Evolutionary conservation across 2,888 invertebrate species (phyloP).

Genomic region (Agonum fuliginosum): DNA sequence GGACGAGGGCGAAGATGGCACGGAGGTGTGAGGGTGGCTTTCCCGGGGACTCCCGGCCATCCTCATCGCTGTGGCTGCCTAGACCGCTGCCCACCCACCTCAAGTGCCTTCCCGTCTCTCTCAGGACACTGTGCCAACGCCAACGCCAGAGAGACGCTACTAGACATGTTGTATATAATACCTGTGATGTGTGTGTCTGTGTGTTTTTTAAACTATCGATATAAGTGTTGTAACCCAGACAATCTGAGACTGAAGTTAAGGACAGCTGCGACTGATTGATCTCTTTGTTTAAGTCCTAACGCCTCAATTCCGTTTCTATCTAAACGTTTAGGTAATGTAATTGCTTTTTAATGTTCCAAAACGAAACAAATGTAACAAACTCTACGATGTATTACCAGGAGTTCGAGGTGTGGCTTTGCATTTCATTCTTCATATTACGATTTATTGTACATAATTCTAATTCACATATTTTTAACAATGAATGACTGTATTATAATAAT

Average conservation of each 20-base stretch:
- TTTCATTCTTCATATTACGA: constrained; percentile 53
- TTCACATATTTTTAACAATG: constrained; percentile 57
- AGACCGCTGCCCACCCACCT: constrained; percentile 22
- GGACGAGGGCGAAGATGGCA: constrained; percentile 92
- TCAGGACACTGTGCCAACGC: constrained; percentile 38
- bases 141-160: constrained; percentile 8
- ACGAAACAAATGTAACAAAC: constrained; percentile 37
- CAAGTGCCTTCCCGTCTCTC: constrained; percentile 55
- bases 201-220: constrained; percentile 13
- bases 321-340: constrained; percentile 46
- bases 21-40: constrained; percentile 84
- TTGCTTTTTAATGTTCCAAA: constrained; percentile 57
- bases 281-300: constrained; percentile 44
- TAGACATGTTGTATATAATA: constrained; percentile 47
- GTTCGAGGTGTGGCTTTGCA: constrained; percentile 57
- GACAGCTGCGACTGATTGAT: constrained; percentile 35
- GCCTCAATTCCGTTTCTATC: constrained; percentile 52
- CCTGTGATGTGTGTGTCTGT: constrained; percentile 50
- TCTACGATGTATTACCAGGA: constrained; percentile 49
- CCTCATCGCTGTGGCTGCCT: constrained; percentile 15
- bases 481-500: constrained; percentile 59
- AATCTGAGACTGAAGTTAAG: constrained; percentile 5
- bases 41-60: constrained; percentile 69
- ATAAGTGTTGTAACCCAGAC: neutral
- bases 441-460: constrained; percentile 55